A percentile compares a stretch with the other conserved stretches of the same genome.
Conservation (phyloP, 2,797 vertebrate genomes). For the Tenualosa ilisha region DNA sequence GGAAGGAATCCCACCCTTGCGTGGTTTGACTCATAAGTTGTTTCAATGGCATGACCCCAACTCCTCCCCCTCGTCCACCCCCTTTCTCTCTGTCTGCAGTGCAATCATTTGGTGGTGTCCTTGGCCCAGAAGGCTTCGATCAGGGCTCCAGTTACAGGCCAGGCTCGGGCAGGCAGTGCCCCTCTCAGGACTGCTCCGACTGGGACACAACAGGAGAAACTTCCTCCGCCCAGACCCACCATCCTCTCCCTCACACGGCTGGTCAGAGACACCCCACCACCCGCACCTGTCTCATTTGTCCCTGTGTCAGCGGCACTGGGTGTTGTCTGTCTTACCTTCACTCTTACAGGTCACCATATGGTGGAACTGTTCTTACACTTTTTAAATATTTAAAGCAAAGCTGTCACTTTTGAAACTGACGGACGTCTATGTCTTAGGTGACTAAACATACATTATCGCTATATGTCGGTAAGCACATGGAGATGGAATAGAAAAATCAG, state of each 20-base stretch:
- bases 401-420: neutral
- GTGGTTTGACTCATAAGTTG: neutral
- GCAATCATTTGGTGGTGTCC: conserved; percentile 73
- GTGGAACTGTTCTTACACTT: neutral
- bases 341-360: neutral
- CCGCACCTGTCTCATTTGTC: neutral
- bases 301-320: neutral
- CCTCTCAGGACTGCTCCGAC: conserved; percentile 39
- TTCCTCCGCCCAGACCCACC: conserved; percentile 58
- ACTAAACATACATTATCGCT: neutral
- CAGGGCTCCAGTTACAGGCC: conserved; percentile 31
- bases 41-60: neutral
- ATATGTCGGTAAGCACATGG: neutral
- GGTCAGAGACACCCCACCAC: conserved; percentile 63
- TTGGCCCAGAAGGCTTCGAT: conserved; percentile 67
- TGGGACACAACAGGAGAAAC: conserved; percentile 42
- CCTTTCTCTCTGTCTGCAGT: conserved; percentile 62
- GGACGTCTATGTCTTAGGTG: neutral
- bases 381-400: neutral
- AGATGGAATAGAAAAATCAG: neutral
- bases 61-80: neutral
- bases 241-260: conserved; percentile 64
- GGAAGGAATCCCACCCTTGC: neutral
- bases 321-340: neutral
- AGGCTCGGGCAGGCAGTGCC: neutral